phyloP scores from a whole-genome alignment of 2,113 vertebrate species.

The Leucosticte australis region DNA sequence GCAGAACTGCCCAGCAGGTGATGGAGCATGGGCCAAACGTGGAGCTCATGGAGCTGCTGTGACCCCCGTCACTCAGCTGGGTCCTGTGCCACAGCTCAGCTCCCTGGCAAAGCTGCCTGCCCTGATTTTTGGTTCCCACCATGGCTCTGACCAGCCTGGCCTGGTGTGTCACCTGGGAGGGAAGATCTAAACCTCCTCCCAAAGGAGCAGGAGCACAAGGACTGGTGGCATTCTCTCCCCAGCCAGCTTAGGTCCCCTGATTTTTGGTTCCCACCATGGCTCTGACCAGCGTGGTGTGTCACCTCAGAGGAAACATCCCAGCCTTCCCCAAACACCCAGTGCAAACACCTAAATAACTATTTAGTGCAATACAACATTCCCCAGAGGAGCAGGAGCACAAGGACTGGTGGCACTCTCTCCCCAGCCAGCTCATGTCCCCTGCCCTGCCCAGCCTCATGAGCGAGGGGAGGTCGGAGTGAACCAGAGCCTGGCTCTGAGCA shows the following conservation, averaged over 20 bases:
- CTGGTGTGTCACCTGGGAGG: background rate
- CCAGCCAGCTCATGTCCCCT: background rate
- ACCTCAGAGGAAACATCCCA: background rate
- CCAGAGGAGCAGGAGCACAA: background rate
- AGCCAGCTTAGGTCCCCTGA: too few relatives aligned
- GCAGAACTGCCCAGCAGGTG: background rate
- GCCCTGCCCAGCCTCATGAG: rapidly evolving
- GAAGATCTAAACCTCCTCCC: background rate
- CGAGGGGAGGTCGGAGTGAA: rapidly evolving
- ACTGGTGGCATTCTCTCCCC: background rate
- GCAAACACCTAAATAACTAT: too few relatives aligned
- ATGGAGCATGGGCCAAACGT: rapidly evolving
- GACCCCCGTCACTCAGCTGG: background rate
- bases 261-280: background rate
- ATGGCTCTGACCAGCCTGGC: background rate
- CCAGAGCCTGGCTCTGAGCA: rapidly evolving
- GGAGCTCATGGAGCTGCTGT: background rate
- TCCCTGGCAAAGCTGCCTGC: background rate
- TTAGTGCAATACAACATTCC: too few relatives aligned
- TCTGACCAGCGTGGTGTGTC: background rate
- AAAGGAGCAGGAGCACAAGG: background rate
- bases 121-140: background rate
- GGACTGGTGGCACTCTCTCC: background rate
- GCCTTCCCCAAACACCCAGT: too few relatives aligned
- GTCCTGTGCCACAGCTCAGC: background rate